Percentiles rank a stretch among this genome's conserved stretches.
These are phyloP conservation scores for Brachionus rubens DNA, from an alignment of 1,140 invertebrate species.

Conservation along the genomic window DNA sequence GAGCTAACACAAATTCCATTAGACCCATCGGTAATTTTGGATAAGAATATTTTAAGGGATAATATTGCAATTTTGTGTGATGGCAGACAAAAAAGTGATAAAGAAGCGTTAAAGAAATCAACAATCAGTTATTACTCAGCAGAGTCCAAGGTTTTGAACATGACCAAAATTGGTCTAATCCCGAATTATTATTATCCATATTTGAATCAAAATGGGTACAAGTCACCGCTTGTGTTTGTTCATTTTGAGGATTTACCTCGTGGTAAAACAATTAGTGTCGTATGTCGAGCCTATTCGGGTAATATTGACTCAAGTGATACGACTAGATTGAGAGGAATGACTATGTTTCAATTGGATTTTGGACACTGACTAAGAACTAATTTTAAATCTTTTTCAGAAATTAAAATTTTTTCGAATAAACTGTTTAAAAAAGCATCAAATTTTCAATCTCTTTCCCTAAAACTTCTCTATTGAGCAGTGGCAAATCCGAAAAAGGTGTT, in stretches of 20 bases:
- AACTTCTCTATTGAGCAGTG: too few relatives aligned
- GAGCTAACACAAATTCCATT: background rate
- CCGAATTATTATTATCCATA: constrained; percentile 79
- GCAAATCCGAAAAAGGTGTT: too few relatives aligned
- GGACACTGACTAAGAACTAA: too few relatives aligned
- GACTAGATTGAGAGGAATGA: constrained; percentile 21
- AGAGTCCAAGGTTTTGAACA: background rate
- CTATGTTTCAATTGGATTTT: constrained; percentile 51
- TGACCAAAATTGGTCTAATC: constrained; percentile 55
- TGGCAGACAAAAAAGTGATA: background rate
- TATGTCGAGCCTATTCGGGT: constrained; percentile 17
- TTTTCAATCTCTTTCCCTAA: too few relatives aligned
- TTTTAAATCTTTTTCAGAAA: too few relatives aligned
- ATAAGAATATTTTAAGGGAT: background rate
- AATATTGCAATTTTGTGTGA: constrained; percentile 4
- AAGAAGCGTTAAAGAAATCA: background rate
- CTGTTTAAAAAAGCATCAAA: too few relatives aligned
- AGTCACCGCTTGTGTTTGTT: constrained; percentile 80
- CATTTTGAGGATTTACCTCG: constrained; percentile 68
- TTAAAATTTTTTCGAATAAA: too few relatives aligned
- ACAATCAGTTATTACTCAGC: constrained; percentile 15
- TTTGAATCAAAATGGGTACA: constrained; percentile 71
- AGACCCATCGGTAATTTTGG: background rate
- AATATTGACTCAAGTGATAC: background rate
- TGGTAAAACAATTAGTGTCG: constrained; percentile 5